Evolutionary conservation across 2,888 invertebrate species (phyloP).

Genomic region (Cephus pygmeus): DNA sequence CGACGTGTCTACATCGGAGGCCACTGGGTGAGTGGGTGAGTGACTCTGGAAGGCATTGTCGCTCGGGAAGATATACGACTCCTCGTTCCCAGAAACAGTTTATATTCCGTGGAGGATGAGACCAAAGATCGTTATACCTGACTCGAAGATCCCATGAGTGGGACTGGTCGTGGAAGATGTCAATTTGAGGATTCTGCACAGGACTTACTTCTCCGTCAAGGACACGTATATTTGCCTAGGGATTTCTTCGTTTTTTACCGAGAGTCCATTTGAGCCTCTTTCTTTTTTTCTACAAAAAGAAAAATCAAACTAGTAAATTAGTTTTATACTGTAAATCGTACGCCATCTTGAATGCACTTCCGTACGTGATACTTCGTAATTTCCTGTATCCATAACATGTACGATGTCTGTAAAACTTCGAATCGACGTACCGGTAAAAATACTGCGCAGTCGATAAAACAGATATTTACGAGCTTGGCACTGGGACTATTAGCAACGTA

Average conservation of each 20-base stretch:
- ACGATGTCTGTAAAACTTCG: background rate
- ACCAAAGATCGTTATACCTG: conserved; percentile 46
- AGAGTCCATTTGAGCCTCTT: background rate
- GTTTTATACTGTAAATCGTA: background rate
- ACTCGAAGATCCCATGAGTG: conserved; percentile 5
- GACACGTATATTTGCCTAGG: background rate
- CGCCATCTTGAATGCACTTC: background rate
- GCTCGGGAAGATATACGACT: conserved; percentile 63
- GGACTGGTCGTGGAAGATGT: conserved; percentile 17
- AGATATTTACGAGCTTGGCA: background rate
- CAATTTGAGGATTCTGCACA: conserved; percentile 46
- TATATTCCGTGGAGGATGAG: conserved; percentile 55
- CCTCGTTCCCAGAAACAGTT: conserved; percentile 62
- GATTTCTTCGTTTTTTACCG: background rate
- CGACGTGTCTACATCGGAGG: conserved; percentile 18
- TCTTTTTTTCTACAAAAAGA: background rate
- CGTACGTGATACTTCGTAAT: background rate
- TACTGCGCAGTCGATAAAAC: background rate
- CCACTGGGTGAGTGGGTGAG: conserved; percentile 58
- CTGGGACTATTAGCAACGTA: background rate
- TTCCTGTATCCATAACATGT: background rate
- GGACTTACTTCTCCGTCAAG: background rate
- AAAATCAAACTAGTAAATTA: background rate
- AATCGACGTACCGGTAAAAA: background rate
- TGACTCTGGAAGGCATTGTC: conserved; percentile 59